These are phyloP conservation scores for Hemiscyllium ocellatum DNA, from an alignment of 2,113 vertebrate species.

Conservation along the genomic window DNA sequence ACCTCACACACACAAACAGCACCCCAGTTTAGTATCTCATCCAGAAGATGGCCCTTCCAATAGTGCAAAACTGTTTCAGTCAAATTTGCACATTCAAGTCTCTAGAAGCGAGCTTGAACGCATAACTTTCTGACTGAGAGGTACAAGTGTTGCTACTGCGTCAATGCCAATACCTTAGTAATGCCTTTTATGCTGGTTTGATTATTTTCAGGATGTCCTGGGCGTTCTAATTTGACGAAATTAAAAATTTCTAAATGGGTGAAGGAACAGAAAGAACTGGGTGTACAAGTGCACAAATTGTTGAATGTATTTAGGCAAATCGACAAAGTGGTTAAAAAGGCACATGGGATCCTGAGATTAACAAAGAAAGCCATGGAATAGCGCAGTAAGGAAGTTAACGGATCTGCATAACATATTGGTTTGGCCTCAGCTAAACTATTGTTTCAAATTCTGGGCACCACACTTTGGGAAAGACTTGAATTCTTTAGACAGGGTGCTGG, in stretches of 20 bases:
- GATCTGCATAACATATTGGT: too few relatives aligned
- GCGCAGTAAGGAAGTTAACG: too few relatives aligned
- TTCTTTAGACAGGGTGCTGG: too few relatives aligned
- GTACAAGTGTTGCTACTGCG: background rate
- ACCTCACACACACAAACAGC: background rate
- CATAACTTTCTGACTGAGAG: background rate
- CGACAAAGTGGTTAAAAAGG: too few relatives aligned
- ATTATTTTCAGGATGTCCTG: background rate
- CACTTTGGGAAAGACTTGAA: too few relatives aligned
- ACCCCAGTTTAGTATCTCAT: background rate
- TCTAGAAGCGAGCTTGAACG: background rate
- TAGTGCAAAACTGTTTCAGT: background rate
- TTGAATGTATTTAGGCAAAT: too few relatives aligned
- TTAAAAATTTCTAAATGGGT: background rate
- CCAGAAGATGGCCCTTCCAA: background rate
- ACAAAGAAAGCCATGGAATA: too few relatives aligned
- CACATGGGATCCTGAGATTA: too few relatives aligned
- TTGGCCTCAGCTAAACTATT: too few relatives aligned
- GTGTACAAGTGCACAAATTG: too few relatives aligned
- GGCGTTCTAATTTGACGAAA: background rate
- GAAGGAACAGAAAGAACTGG: too few relatives aligned
- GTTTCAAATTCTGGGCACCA: too few relatives aligned
- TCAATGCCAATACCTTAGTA: background rate
- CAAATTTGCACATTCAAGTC: background rate
- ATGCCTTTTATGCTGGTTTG: background rate